phyloP scores from a whole-genome alignment of 2,888 invertebrate genomes.

The Eilema depressum region DNA sequence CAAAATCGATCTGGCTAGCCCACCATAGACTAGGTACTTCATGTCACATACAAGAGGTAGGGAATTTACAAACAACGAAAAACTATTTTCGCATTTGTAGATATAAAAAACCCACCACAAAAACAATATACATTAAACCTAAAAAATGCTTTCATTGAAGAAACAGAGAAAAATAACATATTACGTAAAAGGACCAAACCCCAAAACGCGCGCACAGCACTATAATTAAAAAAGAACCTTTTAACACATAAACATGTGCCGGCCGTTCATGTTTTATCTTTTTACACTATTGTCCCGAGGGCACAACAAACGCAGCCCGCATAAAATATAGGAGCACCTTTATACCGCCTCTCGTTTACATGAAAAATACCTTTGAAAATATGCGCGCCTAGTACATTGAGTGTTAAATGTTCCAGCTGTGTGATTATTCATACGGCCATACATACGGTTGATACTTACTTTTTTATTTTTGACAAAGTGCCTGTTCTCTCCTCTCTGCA shows the following conservation, averaged over 20 bases:
- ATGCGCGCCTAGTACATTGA: slow-evolving; percentile 47
- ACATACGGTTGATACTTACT: background rate
- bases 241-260: slow-evolving; percentile 39
- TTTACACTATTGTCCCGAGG: slow-evolving; percentile 53
- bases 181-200: slow-evolving; percentile 14
- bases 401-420: slow-evolving; percentile 29
- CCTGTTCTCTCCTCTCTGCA: background rate
- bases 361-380: slow-evolving; percentile 55
- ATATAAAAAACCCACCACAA: no score
- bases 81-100: no score
- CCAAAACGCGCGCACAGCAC: slow-evolving; percentile 18
- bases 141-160: background rate
- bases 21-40: no score
- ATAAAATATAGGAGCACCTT: slow-evolving; percentile 48
- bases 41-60: background rate
- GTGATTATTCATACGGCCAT: slow-evolving; percentile 9
- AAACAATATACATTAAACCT: no score
- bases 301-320: slow-evolving; percentile 38
- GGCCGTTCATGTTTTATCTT: slow-evolving; percentile 48
- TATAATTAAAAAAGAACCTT: slow-evolving; percentile 45
- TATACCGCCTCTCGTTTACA: slow-evolving; percentile 51
- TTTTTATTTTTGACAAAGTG: slow-evolving; percentile 5
- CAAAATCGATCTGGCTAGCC: no score
- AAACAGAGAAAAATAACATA: background rate
- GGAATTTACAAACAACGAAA: no score